A percentile compares a stretch with the other conserved stretches of the same genome.
Evolutionary conservation across 2,888 invertebrate species (phyloP).

Genomic region (Tillus elongatus): DNA sequence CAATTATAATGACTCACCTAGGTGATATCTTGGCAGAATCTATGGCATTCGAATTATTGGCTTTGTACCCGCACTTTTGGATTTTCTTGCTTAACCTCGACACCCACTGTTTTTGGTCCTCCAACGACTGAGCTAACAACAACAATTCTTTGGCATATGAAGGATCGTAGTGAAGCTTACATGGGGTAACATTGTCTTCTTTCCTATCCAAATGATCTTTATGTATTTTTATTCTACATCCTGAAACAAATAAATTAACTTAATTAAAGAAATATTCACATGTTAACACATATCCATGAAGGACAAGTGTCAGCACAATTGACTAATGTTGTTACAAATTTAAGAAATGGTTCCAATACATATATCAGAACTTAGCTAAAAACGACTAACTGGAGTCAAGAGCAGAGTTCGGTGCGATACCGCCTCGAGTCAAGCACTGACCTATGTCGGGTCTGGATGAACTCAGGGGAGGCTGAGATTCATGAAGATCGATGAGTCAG

Average conservation of each 20-base stretch:
- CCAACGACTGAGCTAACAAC: slow-evolving; percentile 73
- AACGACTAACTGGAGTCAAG: no score
- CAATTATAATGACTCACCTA: slow-evolving; percentile 53
- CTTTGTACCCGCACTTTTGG: slow-evolving; percentile 86
- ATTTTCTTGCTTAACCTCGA: slow-evolving; percentile 83
- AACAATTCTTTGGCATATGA: slow-evolving; percentile 89
- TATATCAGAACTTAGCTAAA: no score
- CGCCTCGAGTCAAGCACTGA: no score
- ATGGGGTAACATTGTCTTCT: slow-evolving; percentile 82
- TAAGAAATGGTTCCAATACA: no score
- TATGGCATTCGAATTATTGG: slow-evolving; percentile 55
- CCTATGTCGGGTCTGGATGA: no score
- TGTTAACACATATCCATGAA: slow-evolving; percentile 8
- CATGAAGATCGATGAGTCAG: no score
- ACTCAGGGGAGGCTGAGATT: no score
- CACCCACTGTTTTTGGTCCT: slow-evolving; percentile 92
- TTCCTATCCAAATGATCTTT: slow-evolving; percentile 87
- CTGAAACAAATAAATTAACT: slow-evolving; percentile 43
- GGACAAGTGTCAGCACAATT: no score
- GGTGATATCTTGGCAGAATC: slow-evolving; percentile 66
- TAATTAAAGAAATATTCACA: slow-evolving; percentile 6
- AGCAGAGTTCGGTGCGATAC: no score
- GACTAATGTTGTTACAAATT: no score
- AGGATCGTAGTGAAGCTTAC: slow-evolving; percentile 93
- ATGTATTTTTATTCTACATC: slow-evolving; percentile 95